Evolutionary conservation across 2,113 vertebrate species (phyloP), one percentile per base, ranked within the genome.

Genomic region (Dunckerocampus dactyliophorus): DNA sequence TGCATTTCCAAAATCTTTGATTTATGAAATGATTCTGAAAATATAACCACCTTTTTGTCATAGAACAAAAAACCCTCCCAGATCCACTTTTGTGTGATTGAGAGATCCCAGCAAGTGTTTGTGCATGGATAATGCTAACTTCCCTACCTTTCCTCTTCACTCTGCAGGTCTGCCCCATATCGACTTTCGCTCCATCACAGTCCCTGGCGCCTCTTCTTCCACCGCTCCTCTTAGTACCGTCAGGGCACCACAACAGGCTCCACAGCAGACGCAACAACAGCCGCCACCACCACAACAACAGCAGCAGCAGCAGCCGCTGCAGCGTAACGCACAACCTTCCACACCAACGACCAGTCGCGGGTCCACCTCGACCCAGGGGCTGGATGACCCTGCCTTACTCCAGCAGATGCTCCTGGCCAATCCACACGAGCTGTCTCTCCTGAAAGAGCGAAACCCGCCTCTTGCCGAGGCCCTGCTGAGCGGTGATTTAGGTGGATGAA

Each of bases 361-460:
- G 73, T 0, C 91, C 74, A 0, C 91, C 87, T 91, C 93, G 74
- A 92, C 95, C 2, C 96, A 96, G 90, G 95, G 93, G 61, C 46
- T 98, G 85, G 95, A 98, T 59, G 95, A 98, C 65, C 97, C 97
- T 0, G 91, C 92, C 15, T 87, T 98, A 82, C 90, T 99, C 4
- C 91, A 96, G 73, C 94, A 98, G 77, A 99, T 98, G 97, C 78
- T 99, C 56, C 82, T 99, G 31, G 90, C 95, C 28, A 98, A 97
- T 80, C 95, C 97, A 1, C 97, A 99, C 0, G 97, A 99, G 85
- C 91, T 99, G 54, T 98, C 97, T 0, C 91, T 99, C 73, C 90
- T 99, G 48, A 98, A 98, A 85, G 97, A 99, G 72, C 90, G 97
- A 47, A 99, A 99, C 59, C 97, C 96, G 0, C 95, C 95, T 0